Evolutionary conservation across 2,888 invertebrate species (phyloP).

Genomic region (Saturnia pavonia): DNA sequence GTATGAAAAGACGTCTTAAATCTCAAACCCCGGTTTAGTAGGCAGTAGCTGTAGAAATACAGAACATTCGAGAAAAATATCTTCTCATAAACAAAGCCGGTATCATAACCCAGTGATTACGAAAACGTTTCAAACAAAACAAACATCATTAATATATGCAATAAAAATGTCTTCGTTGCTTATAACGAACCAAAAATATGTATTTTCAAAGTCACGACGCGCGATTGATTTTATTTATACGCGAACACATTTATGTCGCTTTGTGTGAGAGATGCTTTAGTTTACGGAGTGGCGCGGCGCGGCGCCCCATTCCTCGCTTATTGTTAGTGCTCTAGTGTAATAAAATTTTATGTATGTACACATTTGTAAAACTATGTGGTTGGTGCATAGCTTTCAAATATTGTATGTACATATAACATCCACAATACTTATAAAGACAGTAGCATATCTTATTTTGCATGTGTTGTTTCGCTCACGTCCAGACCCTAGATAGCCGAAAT

Average conservation of each 20-base stretch:
- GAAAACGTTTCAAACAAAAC: conserved; percentile 27
- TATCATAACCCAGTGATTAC: conserved; percentile 15
- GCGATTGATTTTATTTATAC: conserved; percentile 61
- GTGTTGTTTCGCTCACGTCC: too few relatives aligned
- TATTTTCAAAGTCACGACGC: conserved; percentile 48
- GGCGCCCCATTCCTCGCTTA: conserved; percentile 38
- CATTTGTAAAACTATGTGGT: conserved; percentile 20
- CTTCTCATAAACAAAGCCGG: conserved; percentile 5
- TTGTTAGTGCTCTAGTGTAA: conserved; percentile 32
- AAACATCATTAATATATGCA: conserved; percentile 34
- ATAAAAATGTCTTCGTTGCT: conserved; percentile 41
- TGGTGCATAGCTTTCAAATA: conserved; percentile 7
- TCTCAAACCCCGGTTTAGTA: background rate
- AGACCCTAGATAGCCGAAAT: too few relatives aligned
- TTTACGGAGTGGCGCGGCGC: conserved; percentile 39
- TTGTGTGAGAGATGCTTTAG: conserved; percentile 51
- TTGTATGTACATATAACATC: background rate
- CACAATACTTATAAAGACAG: background rate
- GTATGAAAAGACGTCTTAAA: background rate
- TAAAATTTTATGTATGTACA: conserved; percentile 29
- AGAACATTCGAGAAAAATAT: background rate
- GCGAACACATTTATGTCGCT: conserved; percentile 64
- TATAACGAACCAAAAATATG: conserved; percentile 42
- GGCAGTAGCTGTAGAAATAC: background rate
- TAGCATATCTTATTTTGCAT: background rate